Evolutionary conservation across 1,140 invertebrate species (phyloP).

Genomic region (Drosophila eugracilis): DNA sequence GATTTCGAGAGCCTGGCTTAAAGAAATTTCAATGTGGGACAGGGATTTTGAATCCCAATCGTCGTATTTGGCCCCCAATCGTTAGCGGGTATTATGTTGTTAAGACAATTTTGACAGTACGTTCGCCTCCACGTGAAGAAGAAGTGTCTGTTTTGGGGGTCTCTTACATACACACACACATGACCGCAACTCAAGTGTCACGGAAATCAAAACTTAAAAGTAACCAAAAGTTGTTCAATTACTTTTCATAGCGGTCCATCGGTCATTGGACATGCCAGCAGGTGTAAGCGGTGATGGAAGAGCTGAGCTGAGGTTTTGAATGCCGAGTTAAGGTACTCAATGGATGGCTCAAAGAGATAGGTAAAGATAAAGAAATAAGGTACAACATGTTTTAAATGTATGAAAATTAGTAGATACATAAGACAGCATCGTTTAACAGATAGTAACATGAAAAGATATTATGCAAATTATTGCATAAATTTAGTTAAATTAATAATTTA

Average conservation of each 20-base stretch:
- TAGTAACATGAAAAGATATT: too few relatives aligned
- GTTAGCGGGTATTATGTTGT: conserved; percentile 72
- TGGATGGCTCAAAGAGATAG: not conserved
- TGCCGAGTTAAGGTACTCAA: not conserved
- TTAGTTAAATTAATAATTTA: too few relatives aligned
- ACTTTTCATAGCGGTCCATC: conserved; percentile 31
- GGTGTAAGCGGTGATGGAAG: conserved; percentile 22
- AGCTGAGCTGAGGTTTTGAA: not conserved
- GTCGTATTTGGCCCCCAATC: conserved; percentile 23
- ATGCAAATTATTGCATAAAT: too few relatives aligned
- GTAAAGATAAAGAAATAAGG: not conserved
- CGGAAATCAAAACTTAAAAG: conserved; percentile 65
- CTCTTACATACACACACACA: conserved; percentile 9
- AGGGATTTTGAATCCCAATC: too few relatives aligned
- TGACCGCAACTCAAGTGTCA: conserved; percentile 48
- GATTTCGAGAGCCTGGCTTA: conserved; percentile 58
- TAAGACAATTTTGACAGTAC: conserved; percentile 67
- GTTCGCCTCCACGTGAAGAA: conserved; percentile 22
- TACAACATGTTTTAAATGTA: too few relatives aligned
- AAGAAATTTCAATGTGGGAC: conserved; percentile 63
- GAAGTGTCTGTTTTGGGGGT: too few relatives aligned
- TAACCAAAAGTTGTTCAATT: conserved; percentile 59
- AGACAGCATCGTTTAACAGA: too few relatives aligned
- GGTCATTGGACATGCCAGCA: conserved; percentile 13
- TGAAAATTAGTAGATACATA: too few relatives aligned